A percentile compares a stretch with the other conserved stretches of the same genome.
These are phyloP conservation scores for Falco naumanni DNA, from an alignment of 2,797 vertebrate genomes.

Conservation along the genomic window DNA sequence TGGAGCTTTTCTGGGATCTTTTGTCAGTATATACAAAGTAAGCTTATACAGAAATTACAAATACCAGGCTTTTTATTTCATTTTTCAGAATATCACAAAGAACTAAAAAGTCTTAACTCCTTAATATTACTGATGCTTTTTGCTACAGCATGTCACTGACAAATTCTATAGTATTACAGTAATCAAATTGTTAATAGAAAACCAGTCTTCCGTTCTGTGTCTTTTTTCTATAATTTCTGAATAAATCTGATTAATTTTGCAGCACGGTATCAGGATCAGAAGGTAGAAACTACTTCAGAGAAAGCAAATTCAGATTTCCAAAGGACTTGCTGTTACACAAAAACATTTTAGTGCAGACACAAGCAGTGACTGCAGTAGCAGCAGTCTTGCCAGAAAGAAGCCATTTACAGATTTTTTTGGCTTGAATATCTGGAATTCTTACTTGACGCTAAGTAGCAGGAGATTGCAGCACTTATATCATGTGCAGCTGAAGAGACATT, in stretches of 20 bases:
- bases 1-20: conserved; percentile 95
- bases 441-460: background rate
- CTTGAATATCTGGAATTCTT: conserved; percentile 22
- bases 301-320: background rate
- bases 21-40: conserved; percentile 99
- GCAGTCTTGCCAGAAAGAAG: background rate
- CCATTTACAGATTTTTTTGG: background rate
- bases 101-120: background rate
- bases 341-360: background rate
- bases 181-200: background rate
- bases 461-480: background rate
- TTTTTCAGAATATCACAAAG: background rate
- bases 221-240: background rate
- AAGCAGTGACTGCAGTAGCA: background rate
- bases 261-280: background rate
- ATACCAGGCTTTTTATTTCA: background rate
- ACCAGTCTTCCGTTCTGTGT: background rate
- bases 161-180: background rate
- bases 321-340: background rate
- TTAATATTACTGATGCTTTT: background rate
- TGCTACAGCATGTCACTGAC: background rate
- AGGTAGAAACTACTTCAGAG: background rate
- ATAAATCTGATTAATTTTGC: background rate
- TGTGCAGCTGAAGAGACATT: background rate
- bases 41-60: conserved; percentile 3